Conservation (phyloP, 2,113 vertebrate genomes). For the Bolborhynchus lineola region DNA sequence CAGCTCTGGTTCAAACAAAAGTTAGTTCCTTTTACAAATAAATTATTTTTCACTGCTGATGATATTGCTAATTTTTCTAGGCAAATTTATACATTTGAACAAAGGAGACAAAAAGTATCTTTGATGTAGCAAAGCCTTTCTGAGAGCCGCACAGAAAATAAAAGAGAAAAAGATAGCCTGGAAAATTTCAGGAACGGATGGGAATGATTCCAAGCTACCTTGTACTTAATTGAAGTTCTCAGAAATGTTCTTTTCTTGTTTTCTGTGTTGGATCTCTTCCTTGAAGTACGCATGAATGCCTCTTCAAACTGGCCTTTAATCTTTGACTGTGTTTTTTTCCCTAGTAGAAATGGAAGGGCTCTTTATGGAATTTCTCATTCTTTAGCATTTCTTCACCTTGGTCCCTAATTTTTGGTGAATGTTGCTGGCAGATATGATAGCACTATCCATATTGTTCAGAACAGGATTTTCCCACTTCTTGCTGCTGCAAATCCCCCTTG, state of each 20-base stretch:
- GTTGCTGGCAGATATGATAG: background rate
- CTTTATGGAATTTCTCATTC: background rate
- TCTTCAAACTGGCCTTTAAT: slow-evolving; percentile 43
- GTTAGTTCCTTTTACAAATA: slow-evolving; percentile 66
- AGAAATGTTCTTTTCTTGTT: slow-evolving; percentile 57
- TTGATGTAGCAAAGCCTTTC: slow-evolving; percentile 63
- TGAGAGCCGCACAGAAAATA: slow-evolving; percentile 12
- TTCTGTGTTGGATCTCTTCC: slow-evolving; percentile 20
- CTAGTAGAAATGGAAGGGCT: background rate
- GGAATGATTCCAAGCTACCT: slow-evolving; percentile 65
- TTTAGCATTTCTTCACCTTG: background rate
- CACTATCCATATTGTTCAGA: fast-evolving
- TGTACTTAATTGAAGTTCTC: slow-evolving; percentile 60
- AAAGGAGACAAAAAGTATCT: slow-evolving; percentile 66
- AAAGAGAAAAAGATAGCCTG: slow-evolving; percentile 56
- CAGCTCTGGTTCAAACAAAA: slow-evolving; percentile 64
- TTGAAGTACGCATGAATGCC: slow-evolving; percentile 41
- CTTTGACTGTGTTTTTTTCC: slow-evolving; percentile 14
- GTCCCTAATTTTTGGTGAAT: background rate
- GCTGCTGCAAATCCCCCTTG: background rate
- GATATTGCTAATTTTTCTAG: slow-evolving; percentile 65
- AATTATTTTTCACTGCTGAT: slow-evolving; percentile 59
- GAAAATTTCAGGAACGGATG: slow-evolving; percentile 58
- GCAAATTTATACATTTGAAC: slow-evolving; percentile 67
- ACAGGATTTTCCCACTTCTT: background rate